Conservation (phyloP, 2,113 vertebrate species). For the Plecturocebus donacophilus region DNA sequence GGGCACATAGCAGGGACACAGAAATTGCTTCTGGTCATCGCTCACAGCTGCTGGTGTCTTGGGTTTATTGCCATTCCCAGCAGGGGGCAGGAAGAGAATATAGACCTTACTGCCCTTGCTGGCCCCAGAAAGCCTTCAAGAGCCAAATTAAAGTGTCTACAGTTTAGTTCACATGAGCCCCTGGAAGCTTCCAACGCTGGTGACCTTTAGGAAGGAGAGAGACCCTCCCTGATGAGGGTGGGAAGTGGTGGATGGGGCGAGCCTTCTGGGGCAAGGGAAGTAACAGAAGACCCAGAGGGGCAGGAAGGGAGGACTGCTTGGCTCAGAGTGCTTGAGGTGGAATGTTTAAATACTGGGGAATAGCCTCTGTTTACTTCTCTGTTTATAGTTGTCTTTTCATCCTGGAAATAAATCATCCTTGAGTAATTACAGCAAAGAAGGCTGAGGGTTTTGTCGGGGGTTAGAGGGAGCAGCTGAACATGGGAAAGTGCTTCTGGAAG, state of each 20-base stretch:
- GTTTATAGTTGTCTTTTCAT: not conserved
- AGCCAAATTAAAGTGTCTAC: not conserved
- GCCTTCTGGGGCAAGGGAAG: not conserved
- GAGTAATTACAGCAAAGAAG: not conserved
- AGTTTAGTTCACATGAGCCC: not conserved
- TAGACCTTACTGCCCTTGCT: accelerated
- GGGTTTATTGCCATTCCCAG: not conserved
- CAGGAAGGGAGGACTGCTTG: not conserved
- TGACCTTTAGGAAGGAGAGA: not conserved
- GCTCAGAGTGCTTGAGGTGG: not conserved
- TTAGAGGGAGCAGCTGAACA: not conserved
- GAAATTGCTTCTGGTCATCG: not conserved
- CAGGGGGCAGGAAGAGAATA: not conserved
- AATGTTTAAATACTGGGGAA: not conserved
- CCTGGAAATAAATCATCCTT: constrained; percentile 19
- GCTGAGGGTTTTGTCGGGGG: not conserved
- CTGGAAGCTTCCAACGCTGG: not conserved
- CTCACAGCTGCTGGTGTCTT: accelerated
- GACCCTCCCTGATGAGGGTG: not conserved
- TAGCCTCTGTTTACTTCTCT: not conserved
- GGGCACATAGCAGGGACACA: not conserved
- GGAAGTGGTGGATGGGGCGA: not conserved
- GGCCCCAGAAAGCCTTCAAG: not conserved
- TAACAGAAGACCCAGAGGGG: not conserved
- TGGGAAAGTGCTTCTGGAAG: not conserved